Conservation (phyloP, 2,888 invertebrate species). For the Leptogaster cylindrica region DNA sequence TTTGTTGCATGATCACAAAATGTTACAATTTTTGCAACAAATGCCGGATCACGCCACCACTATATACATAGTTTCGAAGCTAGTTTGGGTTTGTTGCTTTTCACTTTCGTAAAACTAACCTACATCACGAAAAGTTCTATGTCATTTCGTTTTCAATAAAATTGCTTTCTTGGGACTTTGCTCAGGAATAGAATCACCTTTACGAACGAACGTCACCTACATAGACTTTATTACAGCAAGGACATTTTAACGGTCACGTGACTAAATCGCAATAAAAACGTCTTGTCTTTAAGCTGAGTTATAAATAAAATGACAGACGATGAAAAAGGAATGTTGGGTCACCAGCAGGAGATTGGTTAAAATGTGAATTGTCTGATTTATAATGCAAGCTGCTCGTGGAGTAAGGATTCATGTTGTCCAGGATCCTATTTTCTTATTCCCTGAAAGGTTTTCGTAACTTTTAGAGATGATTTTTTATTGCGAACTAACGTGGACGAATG, state of each 20-base stretch:
- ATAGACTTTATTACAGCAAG: slow-evolving; percentile 16
- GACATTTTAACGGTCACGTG: slow-evolving; percentile 38
- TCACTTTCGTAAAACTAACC: slow-evolving; percentile 12
- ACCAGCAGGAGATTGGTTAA: not conserved
- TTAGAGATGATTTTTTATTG: slow-evolving; percentile 36
- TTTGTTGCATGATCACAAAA: slow-evolving; percentile 26
- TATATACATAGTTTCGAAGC: not conserved
- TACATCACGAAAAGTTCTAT: slow-evolving; percentile 14
- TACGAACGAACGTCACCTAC: not conserved
- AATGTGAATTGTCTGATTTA: slow-evolving; percentile 28
- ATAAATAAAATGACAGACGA: slow-evolving; percentile 36
- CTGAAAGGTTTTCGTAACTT: slow-evolving; percentile 34
- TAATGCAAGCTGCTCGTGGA: slow-evolving; percentile 14
- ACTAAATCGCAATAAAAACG: slow-evolving; percentile 39
- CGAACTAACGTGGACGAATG: slow-evolving; percentile 33
- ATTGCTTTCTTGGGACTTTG: slow-evolving; percentile 11
- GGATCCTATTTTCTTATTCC: slow-evolving; percentile 36
- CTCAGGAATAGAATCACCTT: slow-evolving; percentile 7
- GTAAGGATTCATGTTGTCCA: not conserved
- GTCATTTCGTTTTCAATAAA: slow-evolving; percentile 24
- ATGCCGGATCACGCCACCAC: not conserved
- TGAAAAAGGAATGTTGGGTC: not conserved
- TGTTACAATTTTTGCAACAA: slow-evolving; percentile 18
- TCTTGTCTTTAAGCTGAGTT: slow-evolving; percentile 33
- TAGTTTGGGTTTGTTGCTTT: slow-evolving; percentile 27